A percentile compares a stretch with the other conserved stretches of the same genome.
phyloP scores from a whole-genome alignment of 1,140 invertebrate species.

The Dreissena rostriformis region DNA sequence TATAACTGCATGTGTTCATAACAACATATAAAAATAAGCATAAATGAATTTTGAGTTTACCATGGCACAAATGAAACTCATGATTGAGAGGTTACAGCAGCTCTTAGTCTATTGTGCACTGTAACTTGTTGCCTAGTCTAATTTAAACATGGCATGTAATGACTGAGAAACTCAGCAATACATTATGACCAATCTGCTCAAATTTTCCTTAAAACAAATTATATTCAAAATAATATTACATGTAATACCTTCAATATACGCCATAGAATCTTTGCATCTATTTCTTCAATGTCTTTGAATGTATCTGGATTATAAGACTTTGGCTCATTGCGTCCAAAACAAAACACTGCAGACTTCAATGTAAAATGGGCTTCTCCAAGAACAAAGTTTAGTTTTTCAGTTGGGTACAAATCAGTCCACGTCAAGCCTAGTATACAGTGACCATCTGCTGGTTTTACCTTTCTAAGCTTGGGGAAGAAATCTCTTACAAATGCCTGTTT shows the following conservation, averaged over 20 bases:
- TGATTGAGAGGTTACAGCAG: too few species aligned
- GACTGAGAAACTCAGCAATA: too few species aligned
- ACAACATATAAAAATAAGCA: too few species aligned
- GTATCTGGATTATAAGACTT: slow-evolving; percentile 54
- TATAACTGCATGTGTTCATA: too few species aligned
- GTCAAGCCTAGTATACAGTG: slow-evolving; percentile 69
- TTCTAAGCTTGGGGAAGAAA: slow-evolving; percentile 62
- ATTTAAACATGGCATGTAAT: too few species aligned
- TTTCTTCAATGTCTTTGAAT: slow-evolving; percentile 58
- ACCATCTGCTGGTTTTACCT: slow-evolving; percentile 66
- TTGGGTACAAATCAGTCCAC: slow-evolving; percentile 75
- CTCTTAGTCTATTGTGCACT: too few species aligned
- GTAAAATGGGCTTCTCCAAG: slow-evolving; percentile 69
- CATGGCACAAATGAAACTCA: too few species aligned
- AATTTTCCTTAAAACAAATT: too few species aligned
- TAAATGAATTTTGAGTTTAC: too few species aligned
- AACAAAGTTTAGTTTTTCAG: slow-evolving; percentile 74
- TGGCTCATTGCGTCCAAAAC: slow-evolving; percentile 73
- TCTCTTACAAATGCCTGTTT: slow-evolving; percentile 66
- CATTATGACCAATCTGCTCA: too few species aligned
- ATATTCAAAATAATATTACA: too few species aligned
- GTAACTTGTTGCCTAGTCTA: too few species aligned
- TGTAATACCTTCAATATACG: slow-evolving; percentile 69
- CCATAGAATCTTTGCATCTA: slow-evolving; percentile 71
- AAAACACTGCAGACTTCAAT: slow-evolving; percentile 64